Base-by-base conservation (phyloP, 2,797 vertebrate species). In the Philypnodon macrostomus region DNA sequence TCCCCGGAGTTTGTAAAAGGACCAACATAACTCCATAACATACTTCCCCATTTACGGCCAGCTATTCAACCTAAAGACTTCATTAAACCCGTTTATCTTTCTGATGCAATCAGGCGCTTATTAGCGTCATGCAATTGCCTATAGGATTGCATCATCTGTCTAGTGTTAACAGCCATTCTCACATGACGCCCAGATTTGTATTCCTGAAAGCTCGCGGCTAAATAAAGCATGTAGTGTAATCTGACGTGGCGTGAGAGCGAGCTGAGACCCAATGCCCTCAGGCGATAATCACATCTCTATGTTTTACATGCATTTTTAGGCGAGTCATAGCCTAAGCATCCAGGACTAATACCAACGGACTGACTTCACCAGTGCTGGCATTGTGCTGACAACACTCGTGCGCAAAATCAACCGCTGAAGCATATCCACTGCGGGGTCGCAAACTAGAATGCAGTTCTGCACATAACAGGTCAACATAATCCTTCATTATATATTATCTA, bases 131-230 rank as follows among this genome's bases (percentile, higher is more conserved):
- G 84, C 65, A 87, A 85, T 27, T 12, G 34, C 58, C 30, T 67
- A 47, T 23, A 9, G 49, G 56, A 57, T 86, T 87, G 83, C 84
- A 78, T 87, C 85, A 86, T 81, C 61, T 81, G 71, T 64, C 58
- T 61, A 34, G 45, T 5, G 60, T 47, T 45, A 68, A 51, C 53
- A 4, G 45, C 54, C 45, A 10, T 23, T 33, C 41, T 58, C 63
- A 70, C 24, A 47, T 63, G 59, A 63, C 4, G 42, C 18, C 5
- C 62, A 64, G 36, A 61, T 68, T 32, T 60, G 48, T 51, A 17
- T 46, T 49, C 48, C 3, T 67, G 33, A 53, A 31, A 42, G 39
- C 59, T 34, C 11, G 17, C 1, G 29, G 66, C 46, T 55, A 55
- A 70, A 81, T 61, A 40, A 72, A 58, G 58, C 17, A 21, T 47